Base-by-base conservation (phyloP, 2,797 vertebrate species). In the Eulemur rubriventer region DNA sequence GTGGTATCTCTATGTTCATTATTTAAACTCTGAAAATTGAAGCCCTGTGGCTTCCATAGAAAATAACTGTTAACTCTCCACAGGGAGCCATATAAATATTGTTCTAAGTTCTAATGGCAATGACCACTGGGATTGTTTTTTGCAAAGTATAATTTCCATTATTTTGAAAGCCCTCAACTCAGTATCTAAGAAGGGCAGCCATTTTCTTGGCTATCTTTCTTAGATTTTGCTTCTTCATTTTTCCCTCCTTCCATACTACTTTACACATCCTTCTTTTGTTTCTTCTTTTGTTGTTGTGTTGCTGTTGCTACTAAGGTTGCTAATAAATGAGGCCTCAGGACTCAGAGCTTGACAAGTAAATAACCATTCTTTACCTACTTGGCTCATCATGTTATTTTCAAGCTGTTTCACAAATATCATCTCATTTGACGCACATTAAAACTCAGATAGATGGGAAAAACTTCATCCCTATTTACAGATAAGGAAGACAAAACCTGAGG, bases 1-100 rank as follows among this genome's bases (percentile, higher is more conserved):
- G 70, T 46, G 17, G 13, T 41, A 17, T 93, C 70, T 50, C 57
- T 48, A 1, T 18, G 83, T 61, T 92, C 48, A 67, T 93, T 80
- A 90, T 87, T 95, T 96, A 80, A 93, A 88, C 67, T 79, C 48
- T 61, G 79, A 95, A 83, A 79, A 90, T 18, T 52, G 73, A 90
- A 88, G 43, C 26, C 80, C 52, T n/a, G 89, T 52, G 80, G 78
- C 86, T 93, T 96, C 76, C 33, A 17, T 59, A 20, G 43, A 84
- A 95, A 92, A 84, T 73, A 87, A 52, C 30, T 4, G 7, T 82
- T 94, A 80, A 91, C 63, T 91, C 55, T n/a, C 76, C 38, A 17
- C 55, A 59, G 59, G 55, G 43, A 92, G 22, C 38, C 28, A 33
- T n/a, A 30, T 80, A 88, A 96, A 90, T 63, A 63, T 41, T 85